These are phyloP conservation scores for Microctenopoma stevenorrisi DNA, from an alignment of 2,797 vertebrate genomes.

Conservation along the genomic window DNA sequence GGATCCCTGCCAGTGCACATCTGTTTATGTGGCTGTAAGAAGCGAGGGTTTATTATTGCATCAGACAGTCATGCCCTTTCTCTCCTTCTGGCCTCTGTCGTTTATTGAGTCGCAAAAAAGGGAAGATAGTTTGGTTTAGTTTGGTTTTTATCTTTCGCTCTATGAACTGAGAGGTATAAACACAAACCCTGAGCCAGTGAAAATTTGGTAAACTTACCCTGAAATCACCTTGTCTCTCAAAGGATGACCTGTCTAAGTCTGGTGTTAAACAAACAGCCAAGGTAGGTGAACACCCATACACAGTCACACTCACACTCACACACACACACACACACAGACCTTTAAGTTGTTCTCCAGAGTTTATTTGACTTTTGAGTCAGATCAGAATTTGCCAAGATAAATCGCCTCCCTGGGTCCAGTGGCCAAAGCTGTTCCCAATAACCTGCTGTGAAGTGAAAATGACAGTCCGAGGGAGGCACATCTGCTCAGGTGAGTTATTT, in stretches of 20 bases:
- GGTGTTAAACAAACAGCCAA: conserved; percentile 44
- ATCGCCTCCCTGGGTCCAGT: conserved; percentile 49
- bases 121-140: conserved; percentile 35
- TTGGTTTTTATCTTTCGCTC: conserved; percentile 45
- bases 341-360: conserved; percentile 59
- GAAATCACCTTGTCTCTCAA: conserved; percentile 46
- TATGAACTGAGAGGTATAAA: conserved; percentile 44
- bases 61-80: conserved; percentile 56
- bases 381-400: conserved; percentile 66
- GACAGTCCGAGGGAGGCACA: conserved; percentile 50
- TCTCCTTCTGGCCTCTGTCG: conserved; percentile 51
- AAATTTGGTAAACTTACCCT: conserved; percentile 51
- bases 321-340: conserved; percentile 24
- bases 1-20: conserved; percentile 62
- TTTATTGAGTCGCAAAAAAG: conserved; percentile 53
- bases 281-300: background rate
- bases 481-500: conserved; percentile 72
- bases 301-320: conserved; percentile 12
- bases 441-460: conserved; percentile 59
- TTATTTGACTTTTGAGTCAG: conserved; percentile 66
- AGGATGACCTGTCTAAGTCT: conserved; percentile 51
- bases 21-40: conserved; percentile 66
- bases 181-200: conserved; percentile 33
- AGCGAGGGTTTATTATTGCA: conserved; percentile 62
- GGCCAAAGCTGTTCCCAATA: conserved; percentile 64